These are phyloP conservation scores for Platichthys stellatus DNA, from an alignment of 2,113 vertebrate species.

Conservation along the genomic window DNA sequence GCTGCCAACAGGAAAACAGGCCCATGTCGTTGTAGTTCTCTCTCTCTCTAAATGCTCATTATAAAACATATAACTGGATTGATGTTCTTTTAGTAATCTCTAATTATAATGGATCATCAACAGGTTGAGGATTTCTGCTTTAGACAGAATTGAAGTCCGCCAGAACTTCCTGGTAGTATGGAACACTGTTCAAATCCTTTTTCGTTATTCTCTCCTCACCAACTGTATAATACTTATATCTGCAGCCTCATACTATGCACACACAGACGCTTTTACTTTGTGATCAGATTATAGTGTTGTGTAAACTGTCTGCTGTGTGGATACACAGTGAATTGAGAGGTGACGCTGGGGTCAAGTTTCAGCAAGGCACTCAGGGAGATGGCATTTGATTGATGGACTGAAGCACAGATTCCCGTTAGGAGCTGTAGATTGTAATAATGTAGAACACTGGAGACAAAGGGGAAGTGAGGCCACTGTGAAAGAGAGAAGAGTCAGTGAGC, in stretches of 20 bases:
- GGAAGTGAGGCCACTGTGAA: not conserved
- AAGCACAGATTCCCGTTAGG: not conserved
- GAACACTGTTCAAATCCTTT: not conserved
- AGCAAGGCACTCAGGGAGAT: not conserved
- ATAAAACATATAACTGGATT: not conserved
- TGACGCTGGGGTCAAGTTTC: constrained; percentile 29
- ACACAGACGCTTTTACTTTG: constrained; percentile 12
- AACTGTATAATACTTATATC: not conserved
- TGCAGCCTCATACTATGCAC: constrained; percentile 18
- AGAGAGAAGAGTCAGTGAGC: not conserved
- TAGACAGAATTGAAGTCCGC: too few species aligned
- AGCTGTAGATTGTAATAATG: not conserved
- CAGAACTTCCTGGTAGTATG: not conserved
- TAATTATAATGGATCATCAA: too few species aligned
- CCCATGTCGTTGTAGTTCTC: too few species aligned
- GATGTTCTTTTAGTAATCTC: not conserved
- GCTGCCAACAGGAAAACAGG: constrained; percentile 33
- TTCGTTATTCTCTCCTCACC: not conserved
- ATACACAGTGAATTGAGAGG: constrained; percentile 27
- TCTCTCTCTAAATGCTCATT: too few species aligned
- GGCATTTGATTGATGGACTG: not conserved
- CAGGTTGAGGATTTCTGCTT: too few species aligned
- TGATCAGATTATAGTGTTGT: constrained; percentile 51
- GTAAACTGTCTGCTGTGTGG: constrained; percentile 39
- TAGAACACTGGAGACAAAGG: not conserved